Percentiles rank a stretch among this genome's conserved stretches.
Conservation (phyloP, 2,888 invertebrate species). For the Hecatera dysodea region DNA sequence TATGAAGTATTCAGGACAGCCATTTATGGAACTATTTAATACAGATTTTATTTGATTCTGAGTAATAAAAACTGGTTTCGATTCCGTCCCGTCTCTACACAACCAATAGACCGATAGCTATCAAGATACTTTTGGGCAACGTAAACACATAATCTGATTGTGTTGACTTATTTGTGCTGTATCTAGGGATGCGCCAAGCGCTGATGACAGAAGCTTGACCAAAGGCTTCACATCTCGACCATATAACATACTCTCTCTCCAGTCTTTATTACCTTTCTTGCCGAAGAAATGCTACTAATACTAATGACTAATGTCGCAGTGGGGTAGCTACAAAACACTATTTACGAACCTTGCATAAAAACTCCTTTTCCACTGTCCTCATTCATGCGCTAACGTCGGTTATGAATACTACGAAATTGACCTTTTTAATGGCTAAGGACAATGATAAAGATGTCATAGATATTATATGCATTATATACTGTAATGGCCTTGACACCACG, state of each 20-base stretch:
- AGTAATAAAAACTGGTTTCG: slow-evolving; percentile 22
- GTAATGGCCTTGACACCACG: slow-evolving; percentile 28
- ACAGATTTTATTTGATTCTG: slow-evolving; percentile 19
- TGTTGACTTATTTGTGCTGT: slow-evolving; percentile 18
- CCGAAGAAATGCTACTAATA: not conserved
- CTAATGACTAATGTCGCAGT: not conserved
- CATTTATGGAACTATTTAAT: slow-evolving; percentile 12
- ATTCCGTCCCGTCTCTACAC: slow-evolving; percentile 9
- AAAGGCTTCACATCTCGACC: not conserved
- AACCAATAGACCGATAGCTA: slow-evolving; percentile 10
- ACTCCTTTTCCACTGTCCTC: not conserved
- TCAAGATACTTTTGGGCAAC: slow-evolving; percentile 1
- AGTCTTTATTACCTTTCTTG: too few relatives aligned
- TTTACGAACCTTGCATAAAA: not conserved
- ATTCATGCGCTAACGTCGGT: not conserved
- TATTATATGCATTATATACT: not conserved
- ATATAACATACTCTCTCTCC: not conserved
- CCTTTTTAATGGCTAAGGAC: slow-evolving; percentile 19
- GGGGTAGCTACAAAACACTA: not conserved
- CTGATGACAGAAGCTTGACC: not conserved
- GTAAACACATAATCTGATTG: slow-evolving; percentile 9
- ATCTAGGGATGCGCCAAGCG: slow-evolving; percentile 6
- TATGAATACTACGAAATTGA: not conserved
- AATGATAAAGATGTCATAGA: not conserved
- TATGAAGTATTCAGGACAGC: slow-evolving; percentile 11